Evolutionary conservation across 2,888 invertebrate genomes (phyloP).

Genomic region (Eristalis pertinax): DNA sequence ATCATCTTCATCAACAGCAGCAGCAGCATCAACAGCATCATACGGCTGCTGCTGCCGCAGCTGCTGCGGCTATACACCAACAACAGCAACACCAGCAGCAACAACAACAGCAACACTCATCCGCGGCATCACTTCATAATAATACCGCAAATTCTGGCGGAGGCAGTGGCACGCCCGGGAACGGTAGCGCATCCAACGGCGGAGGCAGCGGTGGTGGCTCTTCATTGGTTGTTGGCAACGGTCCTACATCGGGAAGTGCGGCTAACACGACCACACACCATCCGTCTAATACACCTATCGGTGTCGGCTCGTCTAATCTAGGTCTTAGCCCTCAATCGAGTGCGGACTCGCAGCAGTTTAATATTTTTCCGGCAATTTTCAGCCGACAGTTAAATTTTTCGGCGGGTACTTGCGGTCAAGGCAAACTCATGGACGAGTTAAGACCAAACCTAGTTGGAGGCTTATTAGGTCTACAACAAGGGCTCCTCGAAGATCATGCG

Average conservation of each 20-base stretch:
- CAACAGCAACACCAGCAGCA: conserved; percentile 83
- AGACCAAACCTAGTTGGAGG: conserved; percentile 91
- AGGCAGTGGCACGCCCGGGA: conserved; percentile 73
- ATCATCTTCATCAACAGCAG: conserved; percentile 72
- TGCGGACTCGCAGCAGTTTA: conserved; percentile 88
- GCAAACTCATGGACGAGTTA: conserved; percentile 93
- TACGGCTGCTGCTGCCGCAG: conserved; percentile 69
- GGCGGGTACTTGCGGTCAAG: conserved; percentile 86
- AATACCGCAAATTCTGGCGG: conserved; percentile 60
- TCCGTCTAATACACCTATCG: conserved; percentile 74
- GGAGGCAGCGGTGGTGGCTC: conserved; percentile 74
- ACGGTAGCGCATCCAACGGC: conserved; percentile 62
- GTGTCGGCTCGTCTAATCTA: conserved; percentile 77
- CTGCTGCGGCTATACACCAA: conserved; percentile 77
- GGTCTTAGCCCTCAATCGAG: conserved; percentile 81
- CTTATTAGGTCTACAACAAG: conserved; percentile 89
- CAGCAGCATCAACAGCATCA: conserved; percentile 75
- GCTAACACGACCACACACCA: conserved; percentile 73
- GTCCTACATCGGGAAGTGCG: conserved; percentile 77
- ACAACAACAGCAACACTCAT: conserved; percentile 76
- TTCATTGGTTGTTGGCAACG: conserved; percentile 78
- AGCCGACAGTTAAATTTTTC: conserved; percentile 93
- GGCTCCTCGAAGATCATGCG: conserved; percentile 89
- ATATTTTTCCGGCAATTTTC: conserved; percentile 95
- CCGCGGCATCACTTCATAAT: conserved; percentile 51